Evolutionary conservation across 2,113 vertebrate species (phyloP).

Genomic region (Erythrolamprus reginae): DNA sequence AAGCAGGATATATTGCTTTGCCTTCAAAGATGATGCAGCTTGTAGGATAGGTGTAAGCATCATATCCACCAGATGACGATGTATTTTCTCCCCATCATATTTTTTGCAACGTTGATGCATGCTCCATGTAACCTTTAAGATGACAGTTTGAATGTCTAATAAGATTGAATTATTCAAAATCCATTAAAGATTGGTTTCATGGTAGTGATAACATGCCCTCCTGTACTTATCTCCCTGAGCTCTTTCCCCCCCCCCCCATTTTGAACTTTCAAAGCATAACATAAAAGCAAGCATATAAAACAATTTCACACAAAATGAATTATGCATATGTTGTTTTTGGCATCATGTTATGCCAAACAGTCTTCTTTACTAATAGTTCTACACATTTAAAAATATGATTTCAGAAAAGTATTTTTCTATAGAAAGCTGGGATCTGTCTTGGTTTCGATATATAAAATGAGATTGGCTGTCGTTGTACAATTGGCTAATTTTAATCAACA

Average conservation of each 20-base stretch:
- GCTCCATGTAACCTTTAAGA: slow-evolving; percentile 37
- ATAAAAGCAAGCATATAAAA: neutral
- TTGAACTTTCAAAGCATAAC: slow-evolving; percentile 29
- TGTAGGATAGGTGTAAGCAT: neutral
- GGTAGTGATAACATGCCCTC: slow-evolving; percentile 26
- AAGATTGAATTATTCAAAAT: slow-evolving; percentile 67
- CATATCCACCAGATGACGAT: neutral
- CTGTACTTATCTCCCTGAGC: slow-evolving; percentile 48
- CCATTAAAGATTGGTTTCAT: slow-evolving; percentile 48
- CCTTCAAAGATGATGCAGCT: neutral
- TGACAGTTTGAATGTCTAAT: slow-evolving; percentile 44
- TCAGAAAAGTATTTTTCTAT: neutral
- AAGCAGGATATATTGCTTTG: neutral
- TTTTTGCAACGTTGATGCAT: slow-evolving; percentile 32
- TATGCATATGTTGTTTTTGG: neutral
- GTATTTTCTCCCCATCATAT: slow-evolving; percentile 15
- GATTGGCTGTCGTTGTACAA: neutral
- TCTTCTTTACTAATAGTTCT: neutral
- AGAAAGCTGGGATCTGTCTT: neutral
- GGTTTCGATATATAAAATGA: neutral
- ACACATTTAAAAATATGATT: neutral
- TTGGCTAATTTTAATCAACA: neutral
- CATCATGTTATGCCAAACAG: neutral
- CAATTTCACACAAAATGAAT: neutral
- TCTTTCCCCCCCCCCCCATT: neutral